These are phyloP conservation scores for Zele albiditarsus DNA, from an alignment of 2,888 invertebrate genomes.

Conservation along the genomic window DNA sequence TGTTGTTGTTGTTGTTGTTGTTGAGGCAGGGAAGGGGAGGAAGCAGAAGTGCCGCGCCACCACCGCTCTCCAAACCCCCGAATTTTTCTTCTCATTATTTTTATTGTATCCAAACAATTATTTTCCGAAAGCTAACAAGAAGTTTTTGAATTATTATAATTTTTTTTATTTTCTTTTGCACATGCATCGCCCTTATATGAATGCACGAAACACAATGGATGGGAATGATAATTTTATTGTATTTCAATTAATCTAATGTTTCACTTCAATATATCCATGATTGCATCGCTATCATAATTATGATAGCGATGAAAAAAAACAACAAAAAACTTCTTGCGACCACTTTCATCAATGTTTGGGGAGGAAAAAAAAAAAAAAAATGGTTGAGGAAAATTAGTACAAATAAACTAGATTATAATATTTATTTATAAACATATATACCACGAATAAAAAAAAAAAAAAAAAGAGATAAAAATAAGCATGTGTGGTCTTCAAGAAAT, in stretches of 20 bases:
- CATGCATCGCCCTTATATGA: background rate
- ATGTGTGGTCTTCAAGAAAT: background rate
- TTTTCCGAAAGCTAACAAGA: background rate
- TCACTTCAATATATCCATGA: no score
- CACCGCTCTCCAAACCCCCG: no score
- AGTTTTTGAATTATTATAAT: background rate
- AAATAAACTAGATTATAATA: background rate
- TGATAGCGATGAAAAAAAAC: background rate
- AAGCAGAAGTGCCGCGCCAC: no score
- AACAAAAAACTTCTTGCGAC: background rate
- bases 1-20: no score
- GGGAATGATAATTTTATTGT: background rate
- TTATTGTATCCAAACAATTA: background rate
- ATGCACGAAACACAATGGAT: no score
- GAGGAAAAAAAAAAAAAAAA: background rate
- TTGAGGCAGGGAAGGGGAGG: no score
- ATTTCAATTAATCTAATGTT: background rate
- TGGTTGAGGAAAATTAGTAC: background rate
- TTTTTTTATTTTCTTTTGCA: background rate
- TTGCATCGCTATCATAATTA: background rate
- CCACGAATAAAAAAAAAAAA: background rate
- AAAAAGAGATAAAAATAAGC: slow-evolving; percentile 6
- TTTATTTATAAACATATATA: background rate
- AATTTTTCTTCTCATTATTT: background rate
- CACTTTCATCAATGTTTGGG: background rate